A percentile compares a stretch with the other conserved stretches of the same genome.
These are phyloP conservation scores for Capitulum mitella DNA, from an alignment of 2,888 invertebrate genomes.

Conservation along the genomic window DNA sequence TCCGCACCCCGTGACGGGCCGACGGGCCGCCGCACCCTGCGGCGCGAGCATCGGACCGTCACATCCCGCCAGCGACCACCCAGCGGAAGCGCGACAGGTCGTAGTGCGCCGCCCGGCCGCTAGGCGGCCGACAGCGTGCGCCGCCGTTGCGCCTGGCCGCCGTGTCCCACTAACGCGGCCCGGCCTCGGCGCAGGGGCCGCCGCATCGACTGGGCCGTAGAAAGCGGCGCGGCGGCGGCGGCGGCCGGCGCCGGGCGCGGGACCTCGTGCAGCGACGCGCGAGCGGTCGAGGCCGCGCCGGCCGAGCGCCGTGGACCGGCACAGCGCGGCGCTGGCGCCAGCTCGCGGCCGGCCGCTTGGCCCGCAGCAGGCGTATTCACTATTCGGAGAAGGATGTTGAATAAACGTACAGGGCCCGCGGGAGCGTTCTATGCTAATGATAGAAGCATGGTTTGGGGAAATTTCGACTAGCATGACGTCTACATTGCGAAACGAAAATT, in stretches of 20 bases:
- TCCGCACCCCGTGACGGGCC: background rate
- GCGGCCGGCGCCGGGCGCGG: background rate
- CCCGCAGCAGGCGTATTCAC: too few species aligned
- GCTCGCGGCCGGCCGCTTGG: too few species aligned
- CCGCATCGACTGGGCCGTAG: constrained; percentile 16
- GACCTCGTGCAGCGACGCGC: background rate
- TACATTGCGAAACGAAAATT: too few species aligned
- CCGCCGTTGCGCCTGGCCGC: background rate
- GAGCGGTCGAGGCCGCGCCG: background rate
- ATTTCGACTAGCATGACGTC: too few species aligned
- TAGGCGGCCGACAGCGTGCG: background rate
- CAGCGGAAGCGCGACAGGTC: background rate
- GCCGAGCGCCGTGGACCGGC: too few species aligned
- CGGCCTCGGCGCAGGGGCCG: background rate
- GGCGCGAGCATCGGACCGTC: background rate
- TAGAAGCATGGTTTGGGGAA: too few species aligned
- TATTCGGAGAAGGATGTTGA: too few species aligned
- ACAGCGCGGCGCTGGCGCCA: too few species aligned
- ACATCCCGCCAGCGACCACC: background rate
- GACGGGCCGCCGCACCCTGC: background rate
- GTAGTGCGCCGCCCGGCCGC: background rate
- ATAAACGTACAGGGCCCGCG: too few species aligned
- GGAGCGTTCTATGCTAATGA: too few species aligned
- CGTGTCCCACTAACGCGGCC: constrained; percentile 5
- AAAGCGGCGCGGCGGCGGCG: background rate